phyloP scores from a whole-genome alignment of 2,113 vertebrate genomes.

The Labrus mixtus region DNA sequence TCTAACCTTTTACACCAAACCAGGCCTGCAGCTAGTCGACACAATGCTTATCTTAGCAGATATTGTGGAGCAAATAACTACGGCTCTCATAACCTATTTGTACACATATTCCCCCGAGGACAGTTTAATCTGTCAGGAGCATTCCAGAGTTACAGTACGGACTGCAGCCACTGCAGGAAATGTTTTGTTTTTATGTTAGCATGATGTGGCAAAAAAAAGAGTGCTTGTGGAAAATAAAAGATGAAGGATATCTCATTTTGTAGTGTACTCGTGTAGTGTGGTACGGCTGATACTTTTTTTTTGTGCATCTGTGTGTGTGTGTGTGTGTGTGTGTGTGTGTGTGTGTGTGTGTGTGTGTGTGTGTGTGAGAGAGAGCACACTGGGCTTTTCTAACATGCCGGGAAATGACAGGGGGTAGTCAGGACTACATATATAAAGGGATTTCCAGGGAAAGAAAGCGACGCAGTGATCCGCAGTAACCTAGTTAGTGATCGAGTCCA shows the following conservation, averaged over 20 bases:
- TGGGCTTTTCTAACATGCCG: constrained; percentile 13
- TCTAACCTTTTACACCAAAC: constrained; percentile 72
- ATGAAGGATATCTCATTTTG: constrained; percentile 10
- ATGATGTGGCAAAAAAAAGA: constrained; percentile 58
- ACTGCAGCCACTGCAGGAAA: constrained; percentile 41
- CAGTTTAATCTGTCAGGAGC: constrained; percentile 53
- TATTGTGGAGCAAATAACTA: constrained; percentile 63
- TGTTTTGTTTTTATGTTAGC: constrained; percentile 51
- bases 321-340: neutral
- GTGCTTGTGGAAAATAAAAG: neutral
- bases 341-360: neutral
- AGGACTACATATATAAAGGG: constrained; percentile 44
- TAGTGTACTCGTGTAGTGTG: neutral
- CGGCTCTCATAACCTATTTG: constrained; percentile 70
- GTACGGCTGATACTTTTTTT: neutral
- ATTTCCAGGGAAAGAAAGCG: constrained; percentile 45
- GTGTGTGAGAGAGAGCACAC: neutral
- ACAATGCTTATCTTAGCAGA: constrained; percentile 78
- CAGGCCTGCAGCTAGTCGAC: constrained; percentile 61
- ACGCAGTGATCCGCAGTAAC: constrained; percentile 69
- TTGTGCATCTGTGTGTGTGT: neutral
- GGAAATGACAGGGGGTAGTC: constrained; percentile 26
- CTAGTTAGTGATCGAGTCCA: constrained; percentile 65
- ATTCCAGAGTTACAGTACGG: constrained; percentile 52
- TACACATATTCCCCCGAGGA: constrained; percentile 54